Evolutionary conservation across 2,888 invertebrate species (phyloP).

Genomic region (Mesorhabditis spiculigera): DNA sequence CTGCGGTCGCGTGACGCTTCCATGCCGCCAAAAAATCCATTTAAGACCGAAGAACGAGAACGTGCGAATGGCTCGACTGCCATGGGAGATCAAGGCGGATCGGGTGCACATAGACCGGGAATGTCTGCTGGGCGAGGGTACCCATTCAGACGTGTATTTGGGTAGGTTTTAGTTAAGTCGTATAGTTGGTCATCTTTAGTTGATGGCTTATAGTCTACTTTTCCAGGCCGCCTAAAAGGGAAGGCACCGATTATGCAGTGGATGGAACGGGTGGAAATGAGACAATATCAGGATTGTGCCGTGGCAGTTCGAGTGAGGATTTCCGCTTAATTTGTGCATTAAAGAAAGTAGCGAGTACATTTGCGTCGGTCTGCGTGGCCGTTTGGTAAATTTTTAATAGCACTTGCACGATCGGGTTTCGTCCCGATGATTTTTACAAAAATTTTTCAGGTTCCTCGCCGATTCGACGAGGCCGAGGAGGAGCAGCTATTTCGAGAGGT

Average conservation of each 20-base stretch:
- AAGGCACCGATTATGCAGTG: conserved; percentile 46
- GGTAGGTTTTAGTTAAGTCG: conserved; percentile 13
- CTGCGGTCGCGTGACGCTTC: too few relatives aligned
- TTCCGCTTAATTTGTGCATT: not conserved
- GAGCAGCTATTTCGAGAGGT: conserved; percentile 42
- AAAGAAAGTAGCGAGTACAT: not conserved
- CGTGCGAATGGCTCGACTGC: conserved; percentile 26
- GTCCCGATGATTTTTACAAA: not conserved
- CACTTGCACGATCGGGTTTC: not conserved
- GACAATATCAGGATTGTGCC: conserved; percentile 46
- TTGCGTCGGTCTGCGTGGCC: not conserved
- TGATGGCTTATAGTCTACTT: not conserved
- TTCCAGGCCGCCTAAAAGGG: conserved; percentile 39
- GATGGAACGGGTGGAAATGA: conserved; percentile 44
- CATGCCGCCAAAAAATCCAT: too few relatives aligned
- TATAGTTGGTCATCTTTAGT: not conserved
- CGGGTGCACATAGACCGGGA: conserved; percentile 39
- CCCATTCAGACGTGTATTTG: conserved; percentile 38
- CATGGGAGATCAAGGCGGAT: conserved; percentile 46
- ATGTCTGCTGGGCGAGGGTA: conserved; percentile 40
- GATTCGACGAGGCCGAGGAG: conserved; percentile 44
- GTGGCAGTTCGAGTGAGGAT: conserved; percentile 35
- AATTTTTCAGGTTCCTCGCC: conserved; percentile 23
- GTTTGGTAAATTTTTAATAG: not conserved
- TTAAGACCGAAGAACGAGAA: conserved; percentile 30